Conservation (phyloP, 92 coral and sea anemone species). For the Palythoa grandis region DNA sequence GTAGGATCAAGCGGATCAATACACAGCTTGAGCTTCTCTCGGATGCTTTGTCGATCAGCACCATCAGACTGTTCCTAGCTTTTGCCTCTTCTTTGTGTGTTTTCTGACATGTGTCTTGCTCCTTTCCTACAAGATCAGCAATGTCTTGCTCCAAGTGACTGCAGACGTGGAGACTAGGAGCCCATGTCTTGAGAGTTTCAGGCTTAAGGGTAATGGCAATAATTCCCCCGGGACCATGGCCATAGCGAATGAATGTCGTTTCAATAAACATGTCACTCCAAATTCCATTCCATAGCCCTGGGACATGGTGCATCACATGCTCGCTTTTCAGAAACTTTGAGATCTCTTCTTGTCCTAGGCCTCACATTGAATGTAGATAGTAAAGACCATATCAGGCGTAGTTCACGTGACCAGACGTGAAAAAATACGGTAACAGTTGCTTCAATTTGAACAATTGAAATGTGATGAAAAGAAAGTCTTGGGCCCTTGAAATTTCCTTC, state of each 20-base stretch:
- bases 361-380: too few species aligned
- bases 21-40: constrained; percentile 58
- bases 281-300: neutral
- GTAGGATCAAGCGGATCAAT: constrained; percentile 59
- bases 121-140: constrained; percentile 18
- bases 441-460: neutral
- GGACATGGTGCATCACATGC: neutral
- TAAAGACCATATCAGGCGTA: neutral
- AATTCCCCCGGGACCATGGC: neutral
- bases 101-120: constrained; percentile 39
- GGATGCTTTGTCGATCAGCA: constrained; percentile 55
- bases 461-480: neutral
- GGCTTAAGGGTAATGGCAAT: constrained; percentile 54
- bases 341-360: too few species aligned
- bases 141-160: constrained; percentile 57
- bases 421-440: neutral
- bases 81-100: constrained; percentile 65
- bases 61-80: constrained; percentile 54
- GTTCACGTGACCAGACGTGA: neutral
- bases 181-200: constrained; percentile 69
- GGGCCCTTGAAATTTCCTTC: neutral
- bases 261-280: neutral
- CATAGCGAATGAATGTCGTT: neutral
- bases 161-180: constrained; percentile 64
- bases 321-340: neutral